A percentile compares a stretch with the other conserved stretches of the same genome.
These are phyloP conservation scores for Esox masquinongy DNA, from an alignment of 2,797 vertebrate species.

Conservation along the genomic window DNA sequence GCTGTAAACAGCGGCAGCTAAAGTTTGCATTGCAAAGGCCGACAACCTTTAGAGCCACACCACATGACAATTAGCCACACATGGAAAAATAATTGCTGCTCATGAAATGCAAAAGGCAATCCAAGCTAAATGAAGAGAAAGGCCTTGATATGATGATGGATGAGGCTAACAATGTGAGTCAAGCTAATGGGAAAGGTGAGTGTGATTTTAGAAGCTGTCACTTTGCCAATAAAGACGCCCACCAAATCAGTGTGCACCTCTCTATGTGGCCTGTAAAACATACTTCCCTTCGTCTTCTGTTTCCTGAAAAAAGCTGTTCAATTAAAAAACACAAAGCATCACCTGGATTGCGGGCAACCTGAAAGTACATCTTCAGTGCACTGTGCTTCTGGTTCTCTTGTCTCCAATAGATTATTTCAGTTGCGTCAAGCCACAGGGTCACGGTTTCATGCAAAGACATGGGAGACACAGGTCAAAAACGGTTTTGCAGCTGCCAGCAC, in stretches of 20 bases:
- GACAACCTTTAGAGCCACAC: not conserved
- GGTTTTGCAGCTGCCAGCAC: slow-evolving; percentile 53
- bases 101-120: not conserved
- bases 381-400: slow-evolving; percentile 39
- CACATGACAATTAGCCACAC: slow-evolving; percentile 12
- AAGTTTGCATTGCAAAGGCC: not conserved
- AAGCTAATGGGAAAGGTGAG: not conserved
- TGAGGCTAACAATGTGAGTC: not conserved
- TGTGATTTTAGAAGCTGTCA: not conserved
- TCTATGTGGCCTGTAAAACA: slow-evolving; percentile 15
- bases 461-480: slow-evolving; percentile 59
- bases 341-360: slow-evolving; percentile 39
- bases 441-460: slow-evolving; percentile 14
- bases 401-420: slow-evolving; percentile 59
- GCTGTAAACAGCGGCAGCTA: not conserved
- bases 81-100: not conserved
- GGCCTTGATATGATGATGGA: slow-evolving; percentile 1
- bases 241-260: not conserved
- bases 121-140: not conserved
- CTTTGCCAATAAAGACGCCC: not conserved
- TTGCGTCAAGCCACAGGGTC: slow-evolving; percentile 38
- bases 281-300: not conserved
- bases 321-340: slow-evolving; percentile 11
- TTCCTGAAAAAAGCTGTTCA: too few species aligned
- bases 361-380: slow-evolving; percentile 41